Base-by-base conservation (phyloP, 30 jellyfish, hydroid and myxozoan species). In the Pelagia noctiluca region DNA sequence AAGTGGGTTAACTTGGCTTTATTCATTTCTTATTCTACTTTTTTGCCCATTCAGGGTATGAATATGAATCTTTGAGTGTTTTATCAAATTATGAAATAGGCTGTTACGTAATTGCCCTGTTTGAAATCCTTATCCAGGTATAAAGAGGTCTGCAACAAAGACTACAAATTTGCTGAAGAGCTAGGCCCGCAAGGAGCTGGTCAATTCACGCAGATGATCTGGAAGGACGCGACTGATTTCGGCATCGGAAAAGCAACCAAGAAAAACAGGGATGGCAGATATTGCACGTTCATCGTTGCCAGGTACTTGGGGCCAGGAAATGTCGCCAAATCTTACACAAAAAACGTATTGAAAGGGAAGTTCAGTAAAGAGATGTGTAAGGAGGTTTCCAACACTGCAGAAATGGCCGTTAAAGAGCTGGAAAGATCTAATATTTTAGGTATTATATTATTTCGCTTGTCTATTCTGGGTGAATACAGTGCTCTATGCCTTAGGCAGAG, bases 91-190 rank as follows among this genome's bases (percentile, higher is more conserved):
- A n/a, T n/a, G n/a, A 8, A 19, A 47, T 11, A 47, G 61, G 11
- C 19, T 8, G 19, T 47, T 11, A 8, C 11, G 19, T 8, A 8
- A 47, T 19, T 19, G 11, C 61, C 19, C 11, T 8, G n/a, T 2
- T 35, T 16, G 19, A 67, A 12, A 7, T 24, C 1, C 1, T 0
- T 29, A 28, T 79, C 19, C 85, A 94, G 99, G 99, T 94, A 94
- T 70, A 60, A 72, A 50, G 91, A 89, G 52, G 99, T 89, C 4
- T 94, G 99, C 57, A 78, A 74, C 35, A 96, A 92, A 36, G 38
- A 83, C 3, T 94, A 82, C 65, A 94, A 83, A 24, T 89, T 86
- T n/a, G 77, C 29, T 36, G 77, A 48, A 12, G 83, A 88, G 31
- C 80, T 36, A 13, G 96, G 91, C 33, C 70, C 91, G 1, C 88